A percentile compares a stretch with the other conserved stretches of the same genome.
phyloP scores from a whole-genome alignment of 2,113 vertebrate genomes.

The Puntigrus tetrazona region DNA sequence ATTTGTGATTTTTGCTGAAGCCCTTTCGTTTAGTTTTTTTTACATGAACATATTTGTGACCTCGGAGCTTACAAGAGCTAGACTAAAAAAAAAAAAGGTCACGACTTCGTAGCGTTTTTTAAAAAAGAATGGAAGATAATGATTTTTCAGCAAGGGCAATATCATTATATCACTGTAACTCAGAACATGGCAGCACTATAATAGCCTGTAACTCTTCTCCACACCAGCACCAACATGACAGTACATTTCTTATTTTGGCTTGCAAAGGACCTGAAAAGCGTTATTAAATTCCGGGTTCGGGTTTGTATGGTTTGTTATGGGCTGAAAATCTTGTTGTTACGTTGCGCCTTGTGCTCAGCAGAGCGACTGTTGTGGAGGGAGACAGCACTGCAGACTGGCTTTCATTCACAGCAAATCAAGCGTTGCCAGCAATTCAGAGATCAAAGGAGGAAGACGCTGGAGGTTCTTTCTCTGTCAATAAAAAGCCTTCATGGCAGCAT shows the following conservation, averaged over 20 bases:
- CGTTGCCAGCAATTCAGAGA: slow-evolving; percentile 51
- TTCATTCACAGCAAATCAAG: slow-evolving; percentile 49
- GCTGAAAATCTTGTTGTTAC: slow-evolving; percentile 16
- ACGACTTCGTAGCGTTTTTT: no score
- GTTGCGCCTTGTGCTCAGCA: background rate
- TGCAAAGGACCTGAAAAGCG: background rate
- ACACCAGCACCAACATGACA: slow-evolving; percentile 18
- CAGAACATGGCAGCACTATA: background rate
- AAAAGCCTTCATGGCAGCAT: slow-evolving; percentile 35
- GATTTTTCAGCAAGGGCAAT: background rate
- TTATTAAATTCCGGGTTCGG: slow-evolving; percentile 18
- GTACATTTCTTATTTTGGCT: background rate
- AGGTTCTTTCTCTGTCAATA: slow-evolving; percentile 50
- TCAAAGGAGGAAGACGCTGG: slow-evolving; percentile 49
- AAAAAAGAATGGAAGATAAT: background rate
- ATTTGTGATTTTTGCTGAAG: background rate
- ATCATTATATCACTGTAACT: background rate
- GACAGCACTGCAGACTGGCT: slow-evolving; percentile 21
- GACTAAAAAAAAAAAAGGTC: no score
- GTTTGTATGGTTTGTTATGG: slow-evolving; percentile 27
- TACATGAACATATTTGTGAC: no score
- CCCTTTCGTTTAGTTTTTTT: no score
- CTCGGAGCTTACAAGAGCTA: no score
- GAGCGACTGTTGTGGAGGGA: slow-evolving; percentile 4
- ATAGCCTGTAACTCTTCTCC: background rate